Percentiles rank a stretch among this genome's conserved stretches.
Evolutionary conservation across 2,888 invertebrate species (phyloP).

Genomic region (Diloba caeruleocephala): DNA sequence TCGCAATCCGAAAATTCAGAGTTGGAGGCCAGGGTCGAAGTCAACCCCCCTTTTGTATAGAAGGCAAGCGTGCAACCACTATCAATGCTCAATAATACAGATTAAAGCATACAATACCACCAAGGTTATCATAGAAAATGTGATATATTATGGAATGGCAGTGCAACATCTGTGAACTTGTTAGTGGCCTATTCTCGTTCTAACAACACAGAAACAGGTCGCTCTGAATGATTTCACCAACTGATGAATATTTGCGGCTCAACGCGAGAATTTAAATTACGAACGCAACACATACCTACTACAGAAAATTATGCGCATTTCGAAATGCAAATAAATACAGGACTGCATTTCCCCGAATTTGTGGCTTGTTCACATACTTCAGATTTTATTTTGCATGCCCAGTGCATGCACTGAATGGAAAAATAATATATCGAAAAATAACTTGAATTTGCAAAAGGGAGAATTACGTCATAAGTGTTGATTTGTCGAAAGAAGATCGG

Average conservation of each 20-base stretch:
- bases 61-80: too few species aligned
- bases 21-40: too few species aligned
- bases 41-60: too few species aligned
- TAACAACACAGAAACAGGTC: constrained; percentile 1
- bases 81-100: too few species aligned
- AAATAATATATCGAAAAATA: background rate
- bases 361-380: constrained; percentile 4
- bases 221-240: constrained; percentile 14
- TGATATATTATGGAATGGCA: too few species aligned
- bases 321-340: constrained; percentile 14
- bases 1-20: too few species aligned
- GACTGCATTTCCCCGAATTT: constrained; percentile 9
- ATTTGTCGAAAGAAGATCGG: too few species aligned
- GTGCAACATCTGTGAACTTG: too few species aligned
- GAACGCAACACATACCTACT: constrained; percentile 3
- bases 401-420: background rate
- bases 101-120: too few species aligned
- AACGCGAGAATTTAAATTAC: constrained; percentile 24
- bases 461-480: too few species aligned
- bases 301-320: constrained; percentile 17
- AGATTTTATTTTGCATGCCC: constrained; percentile 4
- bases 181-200: constrained; percentile 12
- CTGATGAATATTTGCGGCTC: constrained; percentile 3
- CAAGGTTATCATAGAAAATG: too few species aligned
- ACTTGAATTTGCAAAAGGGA: too few species aligned